Evolutionary conservation across 2,888 invertebrate genomes (phyloP).

Genomic region (Cantharis lateralis): DNA sequence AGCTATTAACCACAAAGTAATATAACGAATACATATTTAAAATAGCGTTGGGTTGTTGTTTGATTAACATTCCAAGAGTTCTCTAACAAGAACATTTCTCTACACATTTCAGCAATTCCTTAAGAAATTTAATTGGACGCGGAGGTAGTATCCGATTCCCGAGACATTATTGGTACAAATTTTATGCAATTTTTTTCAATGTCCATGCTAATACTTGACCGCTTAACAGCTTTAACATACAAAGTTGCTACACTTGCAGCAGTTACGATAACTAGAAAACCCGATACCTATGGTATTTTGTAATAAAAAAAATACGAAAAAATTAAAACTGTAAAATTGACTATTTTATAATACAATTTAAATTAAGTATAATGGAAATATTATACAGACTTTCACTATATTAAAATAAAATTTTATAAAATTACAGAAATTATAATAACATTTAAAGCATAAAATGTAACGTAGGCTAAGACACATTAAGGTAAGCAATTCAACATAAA

Average conservation of each 20-base stretch:
- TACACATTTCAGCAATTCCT: background rate
- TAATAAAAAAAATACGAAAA: background rate
- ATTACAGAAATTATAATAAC: background rate
- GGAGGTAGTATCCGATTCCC: background rate
- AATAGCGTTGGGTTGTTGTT: background rate
- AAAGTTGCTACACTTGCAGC: background rate
- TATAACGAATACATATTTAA: background rate
- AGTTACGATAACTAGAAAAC: background rate
- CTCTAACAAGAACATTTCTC: background rate
- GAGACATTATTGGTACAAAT: background rate
- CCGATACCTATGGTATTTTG: background rate
- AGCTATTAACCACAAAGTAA: too few relatives aligned
- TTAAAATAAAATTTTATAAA: background rate
- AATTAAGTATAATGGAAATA: background rate
- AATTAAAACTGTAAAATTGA: background rate
- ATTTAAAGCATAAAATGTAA: background rate
- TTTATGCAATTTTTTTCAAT: background rate
- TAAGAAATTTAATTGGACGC: background rate
- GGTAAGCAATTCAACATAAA: background rate
- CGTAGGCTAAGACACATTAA: background rate
- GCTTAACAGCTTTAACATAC: background rate
- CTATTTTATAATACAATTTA: background rate
- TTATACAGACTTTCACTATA: background rate
- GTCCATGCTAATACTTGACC: background rate
- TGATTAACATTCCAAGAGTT: background rate